Percentiles rank a stretch among this genome's conserved stretches.
Evolutionary conservation across 2,888 invertebrate genomes (phyloP).

Genomic region (Apeira syringaria): DNA sequence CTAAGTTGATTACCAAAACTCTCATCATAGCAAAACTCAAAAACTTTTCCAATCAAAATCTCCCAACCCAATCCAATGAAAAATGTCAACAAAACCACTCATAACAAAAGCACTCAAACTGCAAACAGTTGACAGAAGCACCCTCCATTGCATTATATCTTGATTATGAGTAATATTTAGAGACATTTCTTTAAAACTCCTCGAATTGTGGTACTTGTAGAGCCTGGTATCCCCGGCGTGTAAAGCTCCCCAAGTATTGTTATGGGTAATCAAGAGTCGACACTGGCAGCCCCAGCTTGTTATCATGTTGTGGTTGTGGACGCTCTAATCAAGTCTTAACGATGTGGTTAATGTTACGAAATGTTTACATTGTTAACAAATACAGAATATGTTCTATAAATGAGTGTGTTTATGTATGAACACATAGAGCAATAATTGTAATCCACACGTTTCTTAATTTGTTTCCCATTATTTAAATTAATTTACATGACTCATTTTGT

Average conservation of each 20-base stretch:
- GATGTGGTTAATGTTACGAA: slow-evolving; percentile 43
- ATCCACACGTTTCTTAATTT: no score
- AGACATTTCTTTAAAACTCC: slow-evolving; percentile 42
- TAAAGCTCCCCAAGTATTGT: slow-evolving; percentile 13
- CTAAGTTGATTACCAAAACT: no score
- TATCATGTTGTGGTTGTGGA: slow-evolving; percentile 52
- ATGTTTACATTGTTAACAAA: slow-evolving; percentile 25
- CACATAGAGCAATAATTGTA: no score
- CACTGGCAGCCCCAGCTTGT: slow-evolving; percentile 44
- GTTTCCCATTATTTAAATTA: no score
- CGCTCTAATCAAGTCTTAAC: slow-evolving; percentile 65
- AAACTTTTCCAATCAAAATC: slow-evolving; percentile 20
- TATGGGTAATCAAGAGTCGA: slow-evolving; percentile 35
- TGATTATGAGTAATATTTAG: slow-evolving; percentile 27
- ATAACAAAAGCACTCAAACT: slow-evolving; percentile 18
- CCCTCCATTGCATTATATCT: slow-evolving; percentile 28
- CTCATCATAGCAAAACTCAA: slow-evolving; percentile 1
- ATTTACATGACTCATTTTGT: no score
- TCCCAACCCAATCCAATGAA: slow-evolving; percentile 7
- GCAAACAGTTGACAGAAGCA: slow-evolving; percentile 23
- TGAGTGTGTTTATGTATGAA: no score
- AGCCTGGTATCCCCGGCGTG: slow-evolving; percentile 42
- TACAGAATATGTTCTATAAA: background rate
- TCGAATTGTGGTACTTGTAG: slow-evolving; percentile 25
- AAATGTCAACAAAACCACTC: slow-evolving; percentile 8